Percentiles rank a stretch among this genome's conserved stretches.
phyloP scores from a whole-genome alignment of 2,113 vertebrate species.

The Struthio camelus region DNA sequence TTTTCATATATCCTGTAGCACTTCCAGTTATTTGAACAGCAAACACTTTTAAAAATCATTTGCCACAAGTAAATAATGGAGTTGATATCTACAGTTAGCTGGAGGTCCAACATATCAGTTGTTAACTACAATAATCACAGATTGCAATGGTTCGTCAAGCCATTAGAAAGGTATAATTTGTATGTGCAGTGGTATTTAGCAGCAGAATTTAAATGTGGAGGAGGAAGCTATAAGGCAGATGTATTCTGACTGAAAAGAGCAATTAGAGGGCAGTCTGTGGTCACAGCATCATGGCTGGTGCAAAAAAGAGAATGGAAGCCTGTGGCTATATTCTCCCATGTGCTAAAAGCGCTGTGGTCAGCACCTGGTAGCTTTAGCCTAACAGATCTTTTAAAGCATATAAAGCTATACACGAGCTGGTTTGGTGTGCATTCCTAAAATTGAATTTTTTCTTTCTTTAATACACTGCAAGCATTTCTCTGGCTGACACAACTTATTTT shows the following conservation, averaged over 20 bases:
- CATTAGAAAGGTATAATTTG: slow-evolving; percentile 37
- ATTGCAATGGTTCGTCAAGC: background rate
- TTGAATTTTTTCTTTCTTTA: slow-evolving; percentile 28
- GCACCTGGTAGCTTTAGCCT: slow-evolving; percentile 43
- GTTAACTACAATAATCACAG: background rate
- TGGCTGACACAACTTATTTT: slow-evolving; percentile 44
- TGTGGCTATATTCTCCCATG: background rate
- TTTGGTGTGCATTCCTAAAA: slow-evolving; percentile 30
- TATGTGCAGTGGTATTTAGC: slow-evolving; percentile 23
- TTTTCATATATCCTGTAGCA: background rate
- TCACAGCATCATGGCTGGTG: background rate
- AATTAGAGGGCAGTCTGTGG: slow-evolving; percentile 53
- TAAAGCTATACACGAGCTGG: background rate
- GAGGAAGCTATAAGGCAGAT: slow-evolving; percentile 9
- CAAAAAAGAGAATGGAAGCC: background rate
- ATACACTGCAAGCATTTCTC: slow-evolving; percentile 50
- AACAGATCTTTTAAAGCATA: background rate
- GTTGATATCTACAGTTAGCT: slow-evolving; percentile 8
- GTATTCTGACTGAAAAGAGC: slow-evolving; percentile 33
- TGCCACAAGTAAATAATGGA: background rate
- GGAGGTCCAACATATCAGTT: background rate
- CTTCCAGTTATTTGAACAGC: background rate
- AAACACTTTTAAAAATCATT: background rate
- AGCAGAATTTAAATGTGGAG: slow-evolving; percentile 48
- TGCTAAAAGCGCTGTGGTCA: background rate